Percentiles rank a stretch among this genome's conserved stretches.
Evolutionary conservation across 2,888 invertebrate genomes (phyloP).

Genomic region (Exephanes ischioxanthus): DNA sequence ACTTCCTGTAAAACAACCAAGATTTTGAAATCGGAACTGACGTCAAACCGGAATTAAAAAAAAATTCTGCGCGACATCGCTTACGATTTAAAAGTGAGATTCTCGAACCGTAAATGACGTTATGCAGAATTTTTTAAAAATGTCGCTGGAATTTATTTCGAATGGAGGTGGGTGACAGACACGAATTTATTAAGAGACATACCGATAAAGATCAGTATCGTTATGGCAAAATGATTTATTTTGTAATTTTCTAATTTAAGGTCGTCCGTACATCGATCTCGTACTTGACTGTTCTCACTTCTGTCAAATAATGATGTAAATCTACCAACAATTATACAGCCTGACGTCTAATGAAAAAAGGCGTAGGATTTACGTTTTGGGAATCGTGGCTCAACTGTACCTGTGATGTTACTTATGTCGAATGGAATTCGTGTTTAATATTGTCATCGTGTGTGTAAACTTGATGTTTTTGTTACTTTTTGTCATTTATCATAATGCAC

Average conservation of each 20-base stretch:
- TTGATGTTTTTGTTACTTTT: background rate
- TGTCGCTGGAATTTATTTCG: too few relatives aligned
- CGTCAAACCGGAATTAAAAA: too few relatives aligned
- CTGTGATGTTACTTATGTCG: background rate
- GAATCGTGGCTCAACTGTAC: background rate
- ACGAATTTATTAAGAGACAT: too few relatives aligned
- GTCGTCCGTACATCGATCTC: conserved; percentile 68
- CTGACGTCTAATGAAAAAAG: background rate
- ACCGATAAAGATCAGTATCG: background rate
- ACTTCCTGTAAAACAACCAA: background rate
- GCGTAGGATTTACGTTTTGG: background rate
- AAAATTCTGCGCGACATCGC: too few relatives aligned
- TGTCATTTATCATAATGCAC: background rate
- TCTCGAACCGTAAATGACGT: too few relatives aligned
- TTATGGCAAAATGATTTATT: background rate
- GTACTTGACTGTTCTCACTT: conserved; percentile 67
- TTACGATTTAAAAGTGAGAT: too few relatives aligned
- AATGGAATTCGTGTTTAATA: background rate
- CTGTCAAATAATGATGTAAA: conserved; percentile 41
- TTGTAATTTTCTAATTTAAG: conserved; percentile 50
- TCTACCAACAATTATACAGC: background rate
- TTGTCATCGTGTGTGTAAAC: background rate
- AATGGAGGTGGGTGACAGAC: too few relatives aligned
- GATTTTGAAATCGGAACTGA: too few relatives aligned
- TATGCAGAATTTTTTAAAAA: too few relatives aligned